phyloP scores from a whole-genome alignment of 2,113 vertebrate genomes.

The Cygnus buccinator region DNA sequence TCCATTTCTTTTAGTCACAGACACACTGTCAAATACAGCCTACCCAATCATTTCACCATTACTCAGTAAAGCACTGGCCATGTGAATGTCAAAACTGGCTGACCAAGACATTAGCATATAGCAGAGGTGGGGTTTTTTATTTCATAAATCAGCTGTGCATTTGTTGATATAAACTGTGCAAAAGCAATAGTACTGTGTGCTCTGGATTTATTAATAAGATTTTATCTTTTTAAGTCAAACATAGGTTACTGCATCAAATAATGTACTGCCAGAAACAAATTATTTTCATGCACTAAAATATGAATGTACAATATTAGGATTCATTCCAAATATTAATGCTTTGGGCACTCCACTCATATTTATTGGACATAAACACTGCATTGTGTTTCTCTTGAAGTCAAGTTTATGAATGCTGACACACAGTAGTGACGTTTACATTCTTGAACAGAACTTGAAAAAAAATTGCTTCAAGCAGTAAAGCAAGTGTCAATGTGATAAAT shows the following conservation, averaged over 20 bases:
- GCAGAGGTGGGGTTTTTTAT: background rate
- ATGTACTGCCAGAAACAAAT: constrained; percentile 46
- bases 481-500: constrained; percentile 40
- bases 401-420: constrained; percentile 50
- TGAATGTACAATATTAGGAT: background rate
- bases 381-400: constrained; percentile 42
- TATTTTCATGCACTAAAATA: background rate
- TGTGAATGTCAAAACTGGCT: background rate
- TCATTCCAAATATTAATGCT: constrained; percentile 4
- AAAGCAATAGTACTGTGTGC: background rate
- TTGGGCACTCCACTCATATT: constrained; percentile 2
- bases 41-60: background rate
- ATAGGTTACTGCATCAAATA: background rate
- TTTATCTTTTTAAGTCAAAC: background rate
- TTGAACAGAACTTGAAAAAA: constrained; percentile 42
- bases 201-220: background rate
- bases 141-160: background rate
- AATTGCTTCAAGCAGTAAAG: constrained; percentile 24
- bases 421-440: constrained; percentile 50
- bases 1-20: background rate
- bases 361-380: constrained; percentile 24
- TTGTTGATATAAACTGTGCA: background rate
- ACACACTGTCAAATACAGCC: background rate
- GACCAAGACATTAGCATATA: background rate
- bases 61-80: background rate